phyloP scores from a whole-genome alignment of 2,113 vertebrate genomes.

The Malurus alboscapulatus region DNA sequence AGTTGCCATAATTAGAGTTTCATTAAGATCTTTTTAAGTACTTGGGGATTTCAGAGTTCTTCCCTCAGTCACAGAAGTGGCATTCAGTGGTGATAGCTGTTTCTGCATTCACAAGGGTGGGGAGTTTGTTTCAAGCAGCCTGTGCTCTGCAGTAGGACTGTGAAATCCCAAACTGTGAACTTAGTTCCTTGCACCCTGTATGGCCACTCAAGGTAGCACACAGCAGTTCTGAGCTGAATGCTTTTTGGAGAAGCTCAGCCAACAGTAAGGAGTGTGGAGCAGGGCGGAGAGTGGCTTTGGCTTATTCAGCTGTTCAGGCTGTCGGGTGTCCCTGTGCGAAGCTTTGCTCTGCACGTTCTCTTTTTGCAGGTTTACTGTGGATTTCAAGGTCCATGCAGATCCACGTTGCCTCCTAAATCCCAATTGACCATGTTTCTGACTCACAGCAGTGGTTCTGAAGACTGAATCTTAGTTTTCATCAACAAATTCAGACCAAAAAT shows the following conservation, averaged over 20 bases:
- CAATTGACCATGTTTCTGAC: not conserved
- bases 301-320: not conserved
- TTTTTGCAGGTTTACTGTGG: rapidly evolving
- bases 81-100: not conserved
- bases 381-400: not conserved
- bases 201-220: rapidly evolving
- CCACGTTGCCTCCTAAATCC: not conserved
- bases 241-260: not conserved
- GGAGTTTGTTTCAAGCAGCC: not conserved
- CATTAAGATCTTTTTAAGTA: not conserved
- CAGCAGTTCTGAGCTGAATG: not conserved
- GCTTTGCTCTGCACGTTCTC: not conserved
- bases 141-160: not conserved
- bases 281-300: not conserved
- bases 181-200: not conserved
- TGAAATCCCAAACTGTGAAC: not conserved
- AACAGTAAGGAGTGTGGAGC: not conserved
- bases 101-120: not conserved
- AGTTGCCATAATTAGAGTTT: not conserved
- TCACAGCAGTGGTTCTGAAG: not conserved
- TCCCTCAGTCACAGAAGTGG: not conserved
- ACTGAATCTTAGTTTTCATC: not conserved
- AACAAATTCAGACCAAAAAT: not conserved
- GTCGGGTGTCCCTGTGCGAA: rapidly evolving
- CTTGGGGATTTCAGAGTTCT: not conserved